These are phyloP conservation scores for Phragmatobia fuliginosa DNA, from an alignment of 2,888 invertebrate species.

Conservation along the genomic window DNA sequence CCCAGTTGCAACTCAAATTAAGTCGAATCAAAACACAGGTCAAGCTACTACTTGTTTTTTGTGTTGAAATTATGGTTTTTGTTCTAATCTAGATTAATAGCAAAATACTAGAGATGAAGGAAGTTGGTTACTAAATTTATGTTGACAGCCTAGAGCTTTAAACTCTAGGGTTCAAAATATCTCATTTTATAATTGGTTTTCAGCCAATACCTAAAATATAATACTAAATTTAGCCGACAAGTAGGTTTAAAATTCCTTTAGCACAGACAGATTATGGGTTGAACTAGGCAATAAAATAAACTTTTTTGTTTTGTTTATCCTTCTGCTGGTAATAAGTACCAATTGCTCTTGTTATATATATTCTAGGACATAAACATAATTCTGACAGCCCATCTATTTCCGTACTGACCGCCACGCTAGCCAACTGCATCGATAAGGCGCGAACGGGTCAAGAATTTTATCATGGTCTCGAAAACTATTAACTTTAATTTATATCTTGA, in stretches of 20 bases:
- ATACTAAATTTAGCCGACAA: not conserved
- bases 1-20: not conserved
- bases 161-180: not conserved
- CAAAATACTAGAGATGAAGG: not conserved
- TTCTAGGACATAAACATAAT: not conserved
- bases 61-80: not conserved
- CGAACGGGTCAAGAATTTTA: slow-evolving; percentile 41
- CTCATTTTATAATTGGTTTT: not conserved
- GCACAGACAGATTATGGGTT: not conserved
- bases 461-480: slow-evolving; percentile 35
- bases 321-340: not conserved
- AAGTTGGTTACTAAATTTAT: not conserved
- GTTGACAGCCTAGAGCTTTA: not conserved
- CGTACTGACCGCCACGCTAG: slow-evolving; percentile 36
- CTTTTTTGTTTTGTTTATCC: not conserved
- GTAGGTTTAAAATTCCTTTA: not conserved
- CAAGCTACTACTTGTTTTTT: not conserved
- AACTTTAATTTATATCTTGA: slow-evolving; percentile 31
- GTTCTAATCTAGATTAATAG: not conserved
- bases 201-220: not conserved
- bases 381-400: slow-evolving; percentile 38
- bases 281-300: not conserved
- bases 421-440: slow-evolving; percentile 35
- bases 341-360: not conserved
- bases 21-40: not conserved